phyloP scores from a whole-genome alignment of 2,797 vertebrate species.

The Choloepus didactylus region DNA sequence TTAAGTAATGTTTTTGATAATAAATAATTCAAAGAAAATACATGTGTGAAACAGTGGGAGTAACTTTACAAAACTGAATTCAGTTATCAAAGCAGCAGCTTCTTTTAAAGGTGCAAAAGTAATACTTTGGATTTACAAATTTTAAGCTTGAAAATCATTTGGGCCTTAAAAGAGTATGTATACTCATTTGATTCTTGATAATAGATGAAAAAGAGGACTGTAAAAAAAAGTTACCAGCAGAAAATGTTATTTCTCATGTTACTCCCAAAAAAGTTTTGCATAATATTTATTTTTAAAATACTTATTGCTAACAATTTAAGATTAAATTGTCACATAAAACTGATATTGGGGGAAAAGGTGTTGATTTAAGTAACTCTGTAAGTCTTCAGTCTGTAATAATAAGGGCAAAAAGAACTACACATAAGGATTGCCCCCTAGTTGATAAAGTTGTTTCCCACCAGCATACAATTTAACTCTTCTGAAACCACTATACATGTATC shows the following conservation, averaged over 20 bases:
- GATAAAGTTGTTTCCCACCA: background rate
- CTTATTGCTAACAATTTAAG: background rate
- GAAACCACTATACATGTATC: background rate
- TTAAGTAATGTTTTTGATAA: background rate
- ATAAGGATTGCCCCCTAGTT: background rate
- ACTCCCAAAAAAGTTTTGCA: background rate
- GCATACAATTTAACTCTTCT: background rate
- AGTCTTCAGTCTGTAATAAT: background rate
- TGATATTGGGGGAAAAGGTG: background rate
- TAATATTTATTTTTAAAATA: background rate
- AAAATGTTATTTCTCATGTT: background rate
- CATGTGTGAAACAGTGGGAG: background rate
- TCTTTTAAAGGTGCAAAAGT: background rate
- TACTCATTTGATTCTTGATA: background rate
- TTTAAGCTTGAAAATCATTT: constrained; percentile 10
- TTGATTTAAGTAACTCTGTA: background rate
- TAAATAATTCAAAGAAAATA: constrained; percentile 4
- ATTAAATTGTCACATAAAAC: background rate
- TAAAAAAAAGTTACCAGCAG: background rate
- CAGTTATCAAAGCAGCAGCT: background rate
- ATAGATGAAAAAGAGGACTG: background rate
- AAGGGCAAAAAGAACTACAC: background rate
- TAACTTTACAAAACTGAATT: constrained; percentile 17
- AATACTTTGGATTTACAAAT: background rate
- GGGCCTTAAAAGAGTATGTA: background rate